Percentiles rank a stretch among this genome's conserved stretches.
Evolutionary conservation across 2,888 invertebrate genomes (phyloP).

Genomic region (Phragmatobia fuliginosa): DNA sequence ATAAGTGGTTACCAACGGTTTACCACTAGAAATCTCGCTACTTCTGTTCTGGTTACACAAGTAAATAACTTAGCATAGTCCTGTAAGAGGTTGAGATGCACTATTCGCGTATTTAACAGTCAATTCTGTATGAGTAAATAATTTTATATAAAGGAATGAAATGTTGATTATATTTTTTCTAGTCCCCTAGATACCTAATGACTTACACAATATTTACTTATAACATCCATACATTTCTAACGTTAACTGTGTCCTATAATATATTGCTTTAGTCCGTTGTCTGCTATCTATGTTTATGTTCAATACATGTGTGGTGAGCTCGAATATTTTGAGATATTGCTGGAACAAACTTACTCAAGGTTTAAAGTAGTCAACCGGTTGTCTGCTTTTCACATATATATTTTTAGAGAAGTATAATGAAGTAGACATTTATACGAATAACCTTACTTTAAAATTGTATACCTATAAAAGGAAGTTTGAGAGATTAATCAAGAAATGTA

Average conservation of each 20-base stretch:
- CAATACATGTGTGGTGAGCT: constrained; percentile 56
- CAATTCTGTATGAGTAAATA: not conserved
- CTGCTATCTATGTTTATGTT: constrained; percentile 63
- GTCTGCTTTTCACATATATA: not conserved
- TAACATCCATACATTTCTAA: constrained; percentile 31
- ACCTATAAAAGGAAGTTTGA: not conserved
- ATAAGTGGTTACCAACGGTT: not conserved
- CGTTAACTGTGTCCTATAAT: constrained; percentile 47
- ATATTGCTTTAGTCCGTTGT: constrained; percentile 57
- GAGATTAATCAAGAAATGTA: not conserved
- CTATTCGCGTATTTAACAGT: not conserved
- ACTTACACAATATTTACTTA: not conserved
- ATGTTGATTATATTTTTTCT: not conserved
- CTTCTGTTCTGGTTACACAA: not conserved
- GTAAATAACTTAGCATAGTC: not conserved
- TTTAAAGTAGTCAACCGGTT: constrained; percentile 16
- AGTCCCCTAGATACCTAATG: not conserved
- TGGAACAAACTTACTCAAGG: constrained; percentile 38
- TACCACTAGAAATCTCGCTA: too few species aligned
- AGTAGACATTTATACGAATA: not conserved
- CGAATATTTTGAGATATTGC: constrained; percentile 49
- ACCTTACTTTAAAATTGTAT: not conserved
- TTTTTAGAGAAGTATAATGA: not conserved
- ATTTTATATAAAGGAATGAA: not conserved
- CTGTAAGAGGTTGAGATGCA: not conserved